Percentiles rank a stretch among this genome's conserved stretches.
Conservation (phyloP, 2,888 invertebrate genomes). For the Macrophya alboannulata region DNA sequence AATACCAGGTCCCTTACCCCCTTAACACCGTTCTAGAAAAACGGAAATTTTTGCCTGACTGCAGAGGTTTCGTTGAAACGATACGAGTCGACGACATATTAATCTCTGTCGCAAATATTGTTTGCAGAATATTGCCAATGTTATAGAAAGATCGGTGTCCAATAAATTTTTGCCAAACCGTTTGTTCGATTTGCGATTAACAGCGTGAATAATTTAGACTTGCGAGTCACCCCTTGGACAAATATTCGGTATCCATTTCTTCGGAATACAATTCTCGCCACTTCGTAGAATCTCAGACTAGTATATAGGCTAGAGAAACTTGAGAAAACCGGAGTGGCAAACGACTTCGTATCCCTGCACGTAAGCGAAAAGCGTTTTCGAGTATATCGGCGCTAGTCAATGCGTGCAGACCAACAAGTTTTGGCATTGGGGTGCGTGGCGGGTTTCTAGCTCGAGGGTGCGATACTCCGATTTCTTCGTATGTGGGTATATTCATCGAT, state of each 20-base stretch:
- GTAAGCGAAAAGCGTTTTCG: conserved; percentile 31
- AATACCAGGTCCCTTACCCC: no score
- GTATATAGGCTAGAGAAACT: background rate
- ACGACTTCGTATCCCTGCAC: conserved; percentile 7
- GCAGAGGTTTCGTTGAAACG: no score
- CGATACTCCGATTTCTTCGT: background rate
- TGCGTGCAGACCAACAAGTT: conserved; percentile 21
- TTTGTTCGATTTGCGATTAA: background rate
- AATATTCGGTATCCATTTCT: background rate
- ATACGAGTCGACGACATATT: no score
- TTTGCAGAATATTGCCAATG: no score
- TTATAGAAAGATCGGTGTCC: no score
- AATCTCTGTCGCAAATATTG: no score
- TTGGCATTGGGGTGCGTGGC: background rate
- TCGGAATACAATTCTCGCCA: background rate
- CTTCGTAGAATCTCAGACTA: background rate
- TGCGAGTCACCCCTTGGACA: background rate
- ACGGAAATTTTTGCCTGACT: no score
- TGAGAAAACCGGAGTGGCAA: conserved; percentile 13
- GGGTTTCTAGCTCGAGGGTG: background rate
- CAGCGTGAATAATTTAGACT: background rate
- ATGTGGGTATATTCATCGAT: background rate
- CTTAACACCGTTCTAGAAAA: no score
- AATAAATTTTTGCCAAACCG: no score
- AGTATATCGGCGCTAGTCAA: background rate